Percentiles rank a stretch among this genome's conserved stretches.
These are phyloP conservation scores for Anastatus disparis DNA, from an alignment of 1,140 invertebrate species.

Conservation along the genomic window DNA sequence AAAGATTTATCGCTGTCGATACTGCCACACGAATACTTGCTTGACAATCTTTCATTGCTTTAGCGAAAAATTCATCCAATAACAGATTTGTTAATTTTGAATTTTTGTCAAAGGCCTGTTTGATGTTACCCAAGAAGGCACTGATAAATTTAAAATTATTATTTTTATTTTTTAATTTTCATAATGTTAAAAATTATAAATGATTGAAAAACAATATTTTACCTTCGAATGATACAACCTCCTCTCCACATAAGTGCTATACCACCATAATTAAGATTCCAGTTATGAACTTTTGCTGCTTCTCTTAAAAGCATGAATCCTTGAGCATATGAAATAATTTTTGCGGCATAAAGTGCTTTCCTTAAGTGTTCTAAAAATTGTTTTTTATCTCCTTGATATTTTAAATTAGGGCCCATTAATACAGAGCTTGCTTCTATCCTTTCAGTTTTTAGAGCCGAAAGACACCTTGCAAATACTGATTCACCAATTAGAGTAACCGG, in stretches of 20 bases:
- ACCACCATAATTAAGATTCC: slow-evolving; percentile 97
- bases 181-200: neutral
- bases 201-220: slow-evolving; percentile 2
- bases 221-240: slow-evolving; percentile 97
- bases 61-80: slow-evolving; percentile 93
- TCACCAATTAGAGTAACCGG: slow-evolving; percentile 98
- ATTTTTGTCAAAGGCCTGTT: slow-evolving; percentile 94
- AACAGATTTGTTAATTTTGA: slow-evolving; percentile 90
- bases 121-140: slow-evolving; percentile 96
- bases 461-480: slow-evolving; percentile 95
- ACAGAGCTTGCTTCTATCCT: slow-evolving; percentile 83
- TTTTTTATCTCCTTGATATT: slow-evolving; percentile 78
- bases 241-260: slow-evolving; percentile 99
- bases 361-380: slow-evolving; percentile 81
- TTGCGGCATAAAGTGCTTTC: slow-evolving; percentile 95
- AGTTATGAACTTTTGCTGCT: slow-evolving; percentile 89
- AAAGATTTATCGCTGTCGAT: slow-evolving; percentile 74
- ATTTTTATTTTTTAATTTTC: neutral
- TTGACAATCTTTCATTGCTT: slow-evolving; percentile 85
- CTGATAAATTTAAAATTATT: slow-evolving; percentile 65
- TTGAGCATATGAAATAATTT: slow-evolving; percentile 99
- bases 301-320: slow-evolving; percentile 98
- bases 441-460: slow-evolving; percentile 85
- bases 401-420: slow-evolving; percentile 76
- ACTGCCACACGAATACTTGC: slow-evolving; percentile 77